phyloP scores from a whole-genome alignment of 2,113 vertebrate genomes.

The Apteryx mantelli region DNA sequence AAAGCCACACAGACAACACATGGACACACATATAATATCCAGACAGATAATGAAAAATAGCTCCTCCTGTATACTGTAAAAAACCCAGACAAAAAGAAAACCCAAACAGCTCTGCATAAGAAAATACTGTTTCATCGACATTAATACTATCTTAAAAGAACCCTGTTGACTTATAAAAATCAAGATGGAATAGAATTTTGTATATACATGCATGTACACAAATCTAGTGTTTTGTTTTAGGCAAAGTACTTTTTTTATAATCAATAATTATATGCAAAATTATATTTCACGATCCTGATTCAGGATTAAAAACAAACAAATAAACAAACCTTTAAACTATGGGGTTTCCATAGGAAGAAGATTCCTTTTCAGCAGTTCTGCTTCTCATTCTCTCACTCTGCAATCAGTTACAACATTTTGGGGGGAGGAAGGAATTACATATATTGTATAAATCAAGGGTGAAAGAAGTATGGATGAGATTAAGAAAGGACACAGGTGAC shows the following conservation, averaged over 20 bases:
- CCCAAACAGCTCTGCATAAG: background rate
- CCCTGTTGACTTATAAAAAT: background rate
- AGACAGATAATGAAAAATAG: background rate
- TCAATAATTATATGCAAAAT: background rate
- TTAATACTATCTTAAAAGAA: background rate
- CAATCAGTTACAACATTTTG: background rate
- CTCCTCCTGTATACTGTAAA: background rate
- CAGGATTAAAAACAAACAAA: background rate
- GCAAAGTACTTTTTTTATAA: background rate
- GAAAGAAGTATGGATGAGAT: background rate
- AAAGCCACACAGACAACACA: background rate
- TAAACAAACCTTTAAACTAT: background rate
- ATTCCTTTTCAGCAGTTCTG: background rate
- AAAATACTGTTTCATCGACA: background rate
- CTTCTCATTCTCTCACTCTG: background rate
- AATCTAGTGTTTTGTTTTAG: background rate
- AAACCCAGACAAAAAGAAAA: background rate
- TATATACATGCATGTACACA: background rate
- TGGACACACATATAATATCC: background rate
- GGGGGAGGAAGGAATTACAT: background rate
- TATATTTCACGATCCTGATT: background rate
- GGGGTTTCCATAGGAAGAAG: background rate
- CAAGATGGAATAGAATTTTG: background rate
- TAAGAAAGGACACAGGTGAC: slow-evolving; percentile 1
- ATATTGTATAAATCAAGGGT: background rate